Evolutionary conservation across 2,113 vertebrate species (phyloP).

Genomic region (Petromus typicus): DNA sequence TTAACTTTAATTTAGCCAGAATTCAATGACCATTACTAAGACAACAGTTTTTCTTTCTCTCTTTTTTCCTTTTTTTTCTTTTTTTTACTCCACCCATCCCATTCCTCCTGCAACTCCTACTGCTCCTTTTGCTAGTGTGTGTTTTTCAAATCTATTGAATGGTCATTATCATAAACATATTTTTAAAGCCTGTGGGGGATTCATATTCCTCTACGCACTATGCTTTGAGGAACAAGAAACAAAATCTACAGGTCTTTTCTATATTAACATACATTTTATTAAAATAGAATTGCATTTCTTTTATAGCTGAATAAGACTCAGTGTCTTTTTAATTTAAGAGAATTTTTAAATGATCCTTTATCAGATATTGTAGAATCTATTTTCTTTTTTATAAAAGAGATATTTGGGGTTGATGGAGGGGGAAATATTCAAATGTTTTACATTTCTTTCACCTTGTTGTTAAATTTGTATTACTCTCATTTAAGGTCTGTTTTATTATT

Average conservation of each 20-base stretch:
- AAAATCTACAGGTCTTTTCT: not conserved
- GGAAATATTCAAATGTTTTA: not conserved
- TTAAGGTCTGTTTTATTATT: not conserved
- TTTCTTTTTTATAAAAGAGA: not conserved
- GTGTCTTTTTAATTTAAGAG: not conserved
- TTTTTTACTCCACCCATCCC: not conserved
- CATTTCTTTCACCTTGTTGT: not conserved
- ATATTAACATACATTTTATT: not conserved
- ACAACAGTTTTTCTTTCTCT: not conserved
- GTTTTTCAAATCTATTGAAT: not conserved
- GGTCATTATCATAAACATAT: not conserved
- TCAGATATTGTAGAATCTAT: not conserved
- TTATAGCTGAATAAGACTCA: not conserved
- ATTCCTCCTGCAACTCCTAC: not conserved
- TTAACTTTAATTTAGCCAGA: slow-evolving; percentile 21
- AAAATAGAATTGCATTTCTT: not conserved
- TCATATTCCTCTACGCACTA: not conserved
- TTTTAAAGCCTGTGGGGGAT: not conserved
- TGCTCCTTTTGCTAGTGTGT: not conserved
- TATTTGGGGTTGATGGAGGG: not conserved
- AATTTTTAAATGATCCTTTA: not conserved
- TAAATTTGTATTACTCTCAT: not conserved
- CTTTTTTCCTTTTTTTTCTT: too few species aligned
- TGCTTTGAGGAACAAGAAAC: not conserved
- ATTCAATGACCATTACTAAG: not conserved